Evolutionary conservation across 1,140 invertebrate species (phyloP).

Genomic region (Anastrepha ludens): DNA sequence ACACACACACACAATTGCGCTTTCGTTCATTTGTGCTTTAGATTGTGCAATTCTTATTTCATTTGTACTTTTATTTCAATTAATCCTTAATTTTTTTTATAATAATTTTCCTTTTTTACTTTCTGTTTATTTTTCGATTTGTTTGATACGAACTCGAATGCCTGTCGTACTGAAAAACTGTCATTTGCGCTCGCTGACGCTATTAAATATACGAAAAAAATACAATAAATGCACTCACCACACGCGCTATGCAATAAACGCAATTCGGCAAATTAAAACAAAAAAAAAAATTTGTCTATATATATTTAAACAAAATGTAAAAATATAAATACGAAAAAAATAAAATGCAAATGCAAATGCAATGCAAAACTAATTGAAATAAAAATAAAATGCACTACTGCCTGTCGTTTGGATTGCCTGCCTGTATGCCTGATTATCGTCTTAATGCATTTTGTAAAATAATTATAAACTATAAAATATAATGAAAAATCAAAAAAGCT

Average conservation of each 20-base stretch:
- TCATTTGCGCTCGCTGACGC: constrained; percentile 51
- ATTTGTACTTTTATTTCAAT: background rate
- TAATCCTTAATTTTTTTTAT: constrained; percentile 4
- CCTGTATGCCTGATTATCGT: constrained; percentile 19
- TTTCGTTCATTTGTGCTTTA: background rate
- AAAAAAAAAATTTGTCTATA: constrained; percentile 19
- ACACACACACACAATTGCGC: background rate
- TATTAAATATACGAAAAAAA: background rate
- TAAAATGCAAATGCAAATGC: background rate
- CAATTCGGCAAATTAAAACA: constrained; percentile 5
- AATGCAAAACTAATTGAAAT: background rate
- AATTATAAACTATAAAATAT: background rate
- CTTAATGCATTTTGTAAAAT: constrained; percentile 29
- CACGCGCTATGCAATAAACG: constrained; percentile 32
- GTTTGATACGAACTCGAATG: constrained; percentile 47
- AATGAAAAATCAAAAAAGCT: background rate
- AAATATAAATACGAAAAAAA: background rate
- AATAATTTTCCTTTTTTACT: constrained; percentile 31
- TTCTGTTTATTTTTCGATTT: constrained; percentile 46
- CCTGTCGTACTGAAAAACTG: constrained; percentile 38
- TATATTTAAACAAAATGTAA: background rate
- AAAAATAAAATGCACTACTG: constrained; percentile 4
- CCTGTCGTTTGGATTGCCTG: constrained; percentile 40
- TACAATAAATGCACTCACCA: constrained; percentile 27
- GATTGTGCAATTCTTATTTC: background rate